Evolutionary conservation across 1,140 invertebrate species (phyloP).

Genomic region (Heliconius melpomene): DNA sequence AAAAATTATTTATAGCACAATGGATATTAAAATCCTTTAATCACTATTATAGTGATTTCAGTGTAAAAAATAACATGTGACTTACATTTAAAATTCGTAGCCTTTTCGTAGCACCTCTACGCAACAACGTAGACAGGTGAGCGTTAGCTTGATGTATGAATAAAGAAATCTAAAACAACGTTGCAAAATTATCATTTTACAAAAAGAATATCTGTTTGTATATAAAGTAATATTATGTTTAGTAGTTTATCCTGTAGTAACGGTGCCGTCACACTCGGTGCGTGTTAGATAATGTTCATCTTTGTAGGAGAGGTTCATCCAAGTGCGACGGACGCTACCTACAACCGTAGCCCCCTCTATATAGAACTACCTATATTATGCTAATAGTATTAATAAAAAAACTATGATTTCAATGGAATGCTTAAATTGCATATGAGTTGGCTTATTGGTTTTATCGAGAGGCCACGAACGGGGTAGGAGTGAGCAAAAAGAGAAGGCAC

Average conservation of each 20-base stretch:
- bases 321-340: conserved; percentile 51
- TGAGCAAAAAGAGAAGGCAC: conserved; percentile 62
- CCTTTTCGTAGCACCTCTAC: conserved; percentile 67
- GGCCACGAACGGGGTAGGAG: conserved; percentile 30
- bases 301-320: conserved; percentile 47
- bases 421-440: conserved; percentile 10
- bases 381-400: conserved; percentile 25
- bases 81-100: conserved; percentile 52
- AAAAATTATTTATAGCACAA: no score
- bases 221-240: not conserved
- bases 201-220: not conserved
- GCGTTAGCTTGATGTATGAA: not conserved
- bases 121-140: conserved; percentile 54
- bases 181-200: not conserved
- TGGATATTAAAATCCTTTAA: not conserved
- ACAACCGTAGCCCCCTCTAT: conserved; percentile 29
- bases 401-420: not conserved
- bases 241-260: conserved; percentile 38
- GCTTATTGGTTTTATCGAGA: conserved; percentile 35
- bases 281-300: conserved; percentile 52
- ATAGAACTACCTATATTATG: conserved; percentile 27
- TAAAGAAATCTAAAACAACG: not conserved
- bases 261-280: conserved; percentile 48
- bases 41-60: not conserved
- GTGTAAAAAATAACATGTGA: not conserved